phyloP scores from a whole-genome alignment of 2,113 vertebrate genomes.

The Cricetomys ansorgei region DNA sequence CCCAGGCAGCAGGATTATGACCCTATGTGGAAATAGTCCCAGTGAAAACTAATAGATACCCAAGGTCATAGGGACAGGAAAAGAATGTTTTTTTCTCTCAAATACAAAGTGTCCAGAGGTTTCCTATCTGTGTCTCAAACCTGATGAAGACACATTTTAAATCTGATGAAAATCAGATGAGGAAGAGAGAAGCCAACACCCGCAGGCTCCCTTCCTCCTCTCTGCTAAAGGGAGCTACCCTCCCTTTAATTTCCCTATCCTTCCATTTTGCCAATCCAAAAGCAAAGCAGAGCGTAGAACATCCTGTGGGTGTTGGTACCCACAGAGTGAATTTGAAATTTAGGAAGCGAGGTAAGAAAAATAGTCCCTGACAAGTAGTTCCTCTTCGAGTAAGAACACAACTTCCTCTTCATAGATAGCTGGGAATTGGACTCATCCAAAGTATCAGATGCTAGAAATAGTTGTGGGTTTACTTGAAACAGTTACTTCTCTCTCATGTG shows the following conservation, averaged over 20 bases:
- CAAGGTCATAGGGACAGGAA: not conserved
- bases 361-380: not conserved
- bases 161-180: not conserved
- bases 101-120: not conserved
- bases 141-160: not conserved
- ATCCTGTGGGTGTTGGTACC: not conserved
- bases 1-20: not conserved
- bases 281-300: not conserved
- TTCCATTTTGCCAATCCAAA: not conserved
- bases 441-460: constrained; percentile 26
- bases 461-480: not conserved
- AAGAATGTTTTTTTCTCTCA: constrained; percentile 32
- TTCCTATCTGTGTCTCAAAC: not conserved
- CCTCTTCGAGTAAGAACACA: not conserved
- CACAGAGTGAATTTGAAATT: not conserved
- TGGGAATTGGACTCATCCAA: not conserved
- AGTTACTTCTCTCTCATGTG: not conserved
- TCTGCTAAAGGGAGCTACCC: not conserved
- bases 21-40: not conserved
- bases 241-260: not conserved
- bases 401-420: not conserved
- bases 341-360: not conserved
- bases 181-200: not conserved
- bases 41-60: not conserved
- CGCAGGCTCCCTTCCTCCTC: not conserved